phyloP scores from a whole-genome alignment of 2,888 invertebrate genomes.

The Cerastis rubricosa region DNA sequence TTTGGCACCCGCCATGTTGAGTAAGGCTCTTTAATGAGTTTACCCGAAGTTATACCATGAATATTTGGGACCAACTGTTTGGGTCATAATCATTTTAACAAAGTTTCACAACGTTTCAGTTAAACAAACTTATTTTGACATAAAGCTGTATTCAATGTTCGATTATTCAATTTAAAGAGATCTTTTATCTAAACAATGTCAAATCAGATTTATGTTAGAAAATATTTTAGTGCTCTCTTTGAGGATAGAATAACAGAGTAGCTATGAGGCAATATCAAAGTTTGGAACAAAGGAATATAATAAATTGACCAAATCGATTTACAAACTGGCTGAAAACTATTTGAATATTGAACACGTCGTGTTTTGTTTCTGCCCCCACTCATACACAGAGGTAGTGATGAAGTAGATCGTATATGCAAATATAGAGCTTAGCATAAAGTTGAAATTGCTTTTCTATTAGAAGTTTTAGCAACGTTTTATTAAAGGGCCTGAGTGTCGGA shows the following conservation, averaged over 20 bases:
- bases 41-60: conserved; percentile 49
- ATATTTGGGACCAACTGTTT: conserved; percentile 49
- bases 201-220: conserved; percentile 37
- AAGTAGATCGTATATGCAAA: conserved; percentile 39
- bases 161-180: conserved; percentile 18
- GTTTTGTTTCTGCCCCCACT: conserved; percentile 23
- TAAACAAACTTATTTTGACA: conserved; percentile 26
- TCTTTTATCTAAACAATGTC: conserved; percentile 19
- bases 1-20: conserved; percentile 61
- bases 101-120: conserved; percentile 29
- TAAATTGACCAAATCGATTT: conserved; percentile 53
- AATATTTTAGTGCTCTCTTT: conserved; percentile 19
- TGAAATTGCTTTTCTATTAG: conserved; percentile 44
- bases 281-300: conserved; percentile 51
- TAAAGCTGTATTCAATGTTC: conserved; percentile 33
- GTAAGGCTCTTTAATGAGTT: conserved; percentile 70
- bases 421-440: conserved; percentile 40
- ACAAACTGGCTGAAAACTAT: conserved; percentile 43
- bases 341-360: conserved; percentile 42
- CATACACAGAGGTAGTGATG: conserved; percentile 11
- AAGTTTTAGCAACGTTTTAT: conserved; percentile 25
- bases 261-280: conserved; percentile 17
- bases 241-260: conserved; percentile 34
- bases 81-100: conserved; percentile 33
- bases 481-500: conserved; percentile 21